A percentile compares a stretch with the other conserved stretches of the same genome.
phyloP scores from a whole-genome alignment of 30 jellyfish, hydroid and myxozoan genomes.

The Clytia hemisphaerica region DNA sequence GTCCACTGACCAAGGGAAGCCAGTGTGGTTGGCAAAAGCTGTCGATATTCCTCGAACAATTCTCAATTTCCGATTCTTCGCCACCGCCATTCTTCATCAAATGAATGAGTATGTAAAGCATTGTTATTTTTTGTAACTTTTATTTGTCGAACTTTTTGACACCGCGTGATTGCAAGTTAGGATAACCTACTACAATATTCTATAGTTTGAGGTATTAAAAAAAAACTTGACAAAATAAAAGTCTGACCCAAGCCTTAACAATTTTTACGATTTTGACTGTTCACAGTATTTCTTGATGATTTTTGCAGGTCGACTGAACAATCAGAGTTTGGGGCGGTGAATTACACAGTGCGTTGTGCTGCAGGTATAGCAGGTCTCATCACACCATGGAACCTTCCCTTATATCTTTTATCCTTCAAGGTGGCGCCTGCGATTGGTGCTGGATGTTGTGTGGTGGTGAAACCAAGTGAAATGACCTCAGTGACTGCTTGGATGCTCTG shows the following conservation, averaged over 20 bases:
- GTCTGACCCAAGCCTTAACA: neutral
- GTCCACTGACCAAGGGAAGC: slow-evolving; percentile 80
- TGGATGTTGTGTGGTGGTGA: slow-evolving; percentile 68
- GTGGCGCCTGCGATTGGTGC: slow-evolving; percentile 91
- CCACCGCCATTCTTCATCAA: slow-evolving; percentile 61
- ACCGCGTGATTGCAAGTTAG: too few relatives aligned
- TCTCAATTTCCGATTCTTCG: slow-evolving; percentile 69
- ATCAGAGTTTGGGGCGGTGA: slow-evolving; percentile 50
- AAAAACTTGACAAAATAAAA: neutral
- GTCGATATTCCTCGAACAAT: slow-evolving; percentile 89
- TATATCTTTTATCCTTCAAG: slow-evolving; percentile 54
- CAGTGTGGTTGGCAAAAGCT: slow-evolving; percentile 58
- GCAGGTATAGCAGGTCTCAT: slow-evolving; percentile 75
- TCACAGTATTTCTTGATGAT: neutral
- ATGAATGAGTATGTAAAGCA: slow-evolving; percentile 55
- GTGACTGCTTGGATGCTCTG: slow-evolving; percentile 92
- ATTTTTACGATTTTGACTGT: neutral
- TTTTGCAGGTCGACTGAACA: slow-evolving; percentile 55
- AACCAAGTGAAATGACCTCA: slow-evolving; percentile 87
- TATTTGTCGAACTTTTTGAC: too few relatives aligned
- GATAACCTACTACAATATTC: too few relatives aligned
- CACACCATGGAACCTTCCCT: slow-evolving; percentile 90
- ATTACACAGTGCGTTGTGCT: slow-evolving; percentile 59
- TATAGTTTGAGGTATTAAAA: too few relatives aligned
- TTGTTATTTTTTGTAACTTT: too few relatives aligned